Evolutionary conservation across 2,888 invertebrate genomes (phyloP).

Genomic region (Drosophila mulleri): DNA sequence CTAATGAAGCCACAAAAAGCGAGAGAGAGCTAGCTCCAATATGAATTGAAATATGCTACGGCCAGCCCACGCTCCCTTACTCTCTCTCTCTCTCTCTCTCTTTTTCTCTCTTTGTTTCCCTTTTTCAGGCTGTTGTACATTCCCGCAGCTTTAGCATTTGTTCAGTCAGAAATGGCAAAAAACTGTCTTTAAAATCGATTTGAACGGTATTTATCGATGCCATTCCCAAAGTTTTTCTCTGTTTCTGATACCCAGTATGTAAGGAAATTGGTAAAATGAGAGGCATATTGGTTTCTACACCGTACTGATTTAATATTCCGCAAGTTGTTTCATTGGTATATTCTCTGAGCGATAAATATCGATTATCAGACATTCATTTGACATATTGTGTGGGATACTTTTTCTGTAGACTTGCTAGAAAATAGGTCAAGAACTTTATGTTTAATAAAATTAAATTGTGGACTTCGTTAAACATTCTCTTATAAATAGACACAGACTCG

Average conservation of each 20-base stretch:
- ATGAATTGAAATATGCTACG: conserved; percentile 45
- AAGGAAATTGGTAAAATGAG: accelerated
- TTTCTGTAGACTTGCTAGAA: neutral
- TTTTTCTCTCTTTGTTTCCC: neutral
- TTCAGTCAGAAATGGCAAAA: conserved; percentile 5
- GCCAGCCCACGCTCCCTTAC: neutral
- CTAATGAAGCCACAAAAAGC: conserved; percentile 73
- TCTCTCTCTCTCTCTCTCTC: neutral
- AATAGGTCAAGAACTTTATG: neutral
- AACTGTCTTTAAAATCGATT: conserved; percentile 40
- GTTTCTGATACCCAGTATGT: neutral
- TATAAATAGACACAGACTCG: too few species aligned
- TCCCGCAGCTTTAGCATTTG: neutral
- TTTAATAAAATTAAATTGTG: too few species aligned
- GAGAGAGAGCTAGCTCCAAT: conserved; percentile 44
- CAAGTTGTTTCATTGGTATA: too few species aligned
- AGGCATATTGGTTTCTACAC: neutral
- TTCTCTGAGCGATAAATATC: neutral
- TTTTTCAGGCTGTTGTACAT: conserved; percentile 5
- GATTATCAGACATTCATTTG: neutral
- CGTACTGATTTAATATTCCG: too few species aligned
- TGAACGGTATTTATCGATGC: conserved; percentile 21
- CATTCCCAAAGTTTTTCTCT: conserved; percentile 4
- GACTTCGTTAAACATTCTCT: too few species aligned
- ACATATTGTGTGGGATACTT: neutral